phyloP scores from a whole-genome alignment of 2,113 vertebrate species.

The Pithys albifrons region DNA sequence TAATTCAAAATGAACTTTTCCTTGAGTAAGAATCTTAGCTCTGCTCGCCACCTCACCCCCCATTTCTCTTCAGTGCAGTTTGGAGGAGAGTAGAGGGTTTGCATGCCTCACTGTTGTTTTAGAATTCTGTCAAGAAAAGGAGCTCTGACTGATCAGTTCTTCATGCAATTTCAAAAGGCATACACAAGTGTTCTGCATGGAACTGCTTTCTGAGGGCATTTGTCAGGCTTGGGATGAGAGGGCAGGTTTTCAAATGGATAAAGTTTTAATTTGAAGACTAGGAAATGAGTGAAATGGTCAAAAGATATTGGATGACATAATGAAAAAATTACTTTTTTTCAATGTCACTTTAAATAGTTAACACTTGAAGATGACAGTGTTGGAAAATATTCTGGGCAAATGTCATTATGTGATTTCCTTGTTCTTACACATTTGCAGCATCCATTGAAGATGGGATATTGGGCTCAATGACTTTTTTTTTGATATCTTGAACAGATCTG shows the following conservation, averaged over 20 bases:
- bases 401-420: not conserved
- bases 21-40: not conserved
- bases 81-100: not conserved
- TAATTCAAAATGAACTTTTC: not conserved
- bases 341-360: not conserved
- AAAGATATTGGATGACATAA: not conserved
- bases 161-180: not conserved
- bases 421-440: not conserved
- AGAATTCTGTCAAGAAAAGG: not conserved
- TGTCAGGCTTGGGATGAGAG: not conserved
- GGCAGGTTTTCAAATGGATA: not conserved
- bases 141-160: not conserved
- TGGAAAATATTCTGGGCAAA: not conserved
- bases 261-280: not conserved
- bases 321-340: not conserved
- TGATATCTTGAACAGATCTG: not conserved
- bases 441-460: not conserved
- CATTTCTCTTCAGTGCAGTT: not conserved
- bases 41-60: not conserved
- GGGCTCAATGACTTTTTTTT: not conserved
- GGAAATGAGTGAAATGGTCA: not conserved
- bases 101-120: not conserved
- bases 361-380: not conserved
- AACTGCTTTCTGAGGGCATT: not conserved
- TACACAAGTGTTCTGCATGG: not conserved